Evolutionary conservation across 2,113 vertebrate species (phyloP).

Genomic region (Poeciliopsis turrubarensis): DNA sequence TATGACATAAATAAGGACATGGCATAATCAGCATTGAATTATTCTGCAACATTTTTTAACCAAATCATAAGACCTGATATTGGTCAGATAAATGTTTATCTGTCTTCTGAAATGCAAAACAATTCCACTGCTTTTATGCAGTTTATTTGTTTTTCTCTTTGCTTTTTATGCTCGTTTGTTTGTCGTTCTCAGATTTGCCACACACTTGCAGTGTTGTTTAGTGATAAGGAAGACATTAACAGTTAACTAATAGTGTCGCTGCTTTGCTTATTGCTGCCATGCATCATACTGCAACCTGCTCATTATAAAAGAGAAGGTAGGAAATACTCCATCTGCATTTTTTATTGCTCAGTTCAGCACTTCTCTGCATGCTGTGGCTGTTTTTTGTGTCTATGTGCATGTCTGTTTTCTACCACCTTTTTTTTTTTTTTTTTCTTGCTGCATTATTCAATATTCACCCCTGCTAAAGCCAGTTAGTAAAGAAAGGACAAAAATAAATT

Average conservation of each 20-base stretch:
- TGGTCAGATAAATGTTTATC: no score
- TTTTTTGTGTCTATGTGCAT: constrained; percentile 7
- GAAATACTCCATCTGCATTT: constrained; percentile 65
- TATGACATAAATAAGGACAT: no score
- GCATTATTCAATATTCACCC: constrained; percentile 40
- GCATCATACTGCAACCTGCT: constrained; percentile 67
- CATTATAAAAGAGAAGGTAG: constrained; percentile 59
- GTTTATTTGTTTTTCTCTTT: background rate
- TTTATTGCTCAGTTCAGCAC: constrained; percentile 70
- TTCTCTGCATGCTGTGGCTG: constrained; percentile 47
- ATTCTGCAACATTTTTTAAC: no score
- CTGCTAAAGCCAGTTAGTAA: constrained; percentile 30
- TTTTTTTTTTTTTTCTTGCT: constrained; percentile 39
- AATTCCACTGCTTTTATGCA: background rate
- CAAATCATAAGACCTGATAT: background rate
- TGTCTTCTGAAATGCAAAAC: no score
- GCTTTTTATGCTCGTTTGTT: background rate
- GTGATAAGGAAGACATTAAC: constrained; percentile 56
- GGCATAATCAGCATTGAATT: no score
- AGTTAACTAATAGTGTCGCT: constrained; percentile 70
- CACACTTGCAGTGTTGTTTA: constrained; percentile 35
- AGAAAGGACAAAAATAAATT: constrained; percentile 24
- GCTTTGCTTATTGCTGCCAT: constrained; percentile 73
- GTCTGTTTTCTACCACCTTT: constrained; percentile 39
- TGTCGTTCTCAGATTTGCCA: background rate